Evolutionary conservation across 2,113 vertebrate genomes (phyloP).

Genomic region (Prunella fulvescens): DNA sequence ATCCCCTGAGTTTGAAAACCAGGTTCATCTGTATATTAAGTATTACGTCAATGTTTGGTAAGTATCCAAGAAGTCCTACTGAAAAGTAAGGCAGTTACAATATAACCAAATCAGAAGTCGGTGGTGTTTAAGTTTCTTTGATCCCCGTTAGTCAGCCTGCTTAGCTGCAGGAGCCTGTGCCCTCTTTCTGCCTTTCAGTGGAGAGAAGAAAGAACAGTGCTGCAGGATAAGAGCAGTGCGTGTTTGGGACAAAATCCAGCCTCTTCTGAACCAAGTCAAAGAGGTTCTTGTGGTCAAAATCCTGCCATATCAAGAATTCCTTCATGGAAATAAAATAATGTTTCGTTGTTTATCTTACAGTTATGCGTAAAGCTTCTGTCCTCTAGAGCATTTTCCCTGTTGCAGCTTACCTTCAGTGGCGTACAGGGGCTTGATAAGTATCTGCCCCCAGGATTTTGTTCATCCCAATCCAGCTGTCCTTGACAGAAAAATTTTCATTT

Average conservation of each 20-base stretch:
- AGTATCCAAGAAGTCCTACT: constrained; percentile 1
- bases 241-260: constrained; percentile 82
- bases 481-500: constrained; percentile 79
- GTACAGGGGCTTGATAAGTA: constrained; percentile 58
- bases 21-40: background rate
- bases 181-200: background rate
- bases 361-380: background rate
- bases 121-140: background rate
- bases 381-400: background rate
- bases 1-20: background rate
- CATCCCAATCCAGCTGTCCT: constrained; percentile 81
- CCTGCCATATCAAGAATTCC: constrained; percentile 81
- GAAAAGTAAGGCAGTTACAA: constrained; percentile 33
- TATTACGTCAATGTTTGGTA: constrained; percentile 5
- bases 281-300: constrained; percentile 77
- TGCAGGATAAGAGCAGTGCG: constrained; percentile 78
- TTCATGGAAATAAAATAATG: background rate
- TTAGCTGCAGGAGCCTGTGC: background rate
- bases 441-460: constrained; percentile 78
- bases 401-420: constrained; percentile 69
- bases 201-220: constrained; percentile 79
- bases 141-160: constrained; percentile 63
- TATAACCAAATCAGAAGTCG: constrained; percentile 47
- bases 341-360: fast-evolving
- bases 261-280: constrained; percentile 87